Conservation (phyloP, 2,888 invertebrate genomes). For the Tryphoninae sp. region DNA sequence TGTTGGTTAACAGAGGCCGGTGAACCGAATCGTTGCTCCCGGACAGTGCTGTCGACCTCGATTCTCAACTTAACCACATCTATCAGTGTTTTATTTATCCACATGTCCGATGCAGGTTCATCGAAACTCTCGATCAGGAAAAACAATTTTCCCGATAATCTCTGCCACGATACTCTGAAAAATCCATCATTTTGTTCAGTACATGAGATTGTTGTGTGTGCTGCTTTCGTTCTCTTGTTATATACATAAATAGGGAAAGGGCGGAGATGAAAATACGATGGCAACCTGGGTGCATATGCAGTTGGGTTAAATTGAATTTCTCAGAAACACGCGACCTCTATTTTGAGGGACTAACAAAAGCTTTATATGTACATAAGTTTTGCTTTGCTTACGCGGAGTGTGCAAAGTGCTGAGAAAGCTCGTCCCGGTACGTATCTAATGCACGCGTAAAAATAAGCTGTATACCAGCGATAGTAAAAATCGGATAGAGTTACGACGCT, state of each 20-base stretch:
- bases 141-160: too few relatives aligned
- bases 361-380: not conserved
- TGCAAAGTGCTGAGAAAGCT: conserved; percentile 8
- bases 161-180: not conserved
- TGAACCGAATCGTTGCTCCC: not conserved
- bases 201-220: not conserved
- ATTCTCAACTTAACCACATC: not conserved
- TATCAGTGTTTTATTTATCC: not conserved
- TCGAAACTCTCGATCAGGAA: not conserved
- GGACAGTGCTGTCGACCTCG: not conserved
- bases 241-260: not conserved
- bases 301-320: conserved; percentile 47
- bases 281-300: conserved; percentile 20
- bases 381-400: not conserved
- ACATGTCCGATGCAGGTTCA: not conserved
- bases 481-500: conserved; percentile 26
- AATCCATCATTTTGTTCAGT: not conserved
- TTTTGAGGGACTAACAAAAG: conserved; percentile 24
- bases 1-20: not conserved
- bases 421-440: conserved; percentile 14
- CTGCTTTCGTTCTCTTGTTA: not conserved
- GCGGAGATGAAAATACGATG: conserved; percentile 3
- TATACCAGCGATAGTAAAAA: conserved; percentile 12
- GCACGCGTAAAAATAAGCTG: conserved; percentile 10
- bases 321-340: conserved; percentile 48